Conservation (phyloP, 2,797 vertebrate species). For the Paguma larvata region DNA sequence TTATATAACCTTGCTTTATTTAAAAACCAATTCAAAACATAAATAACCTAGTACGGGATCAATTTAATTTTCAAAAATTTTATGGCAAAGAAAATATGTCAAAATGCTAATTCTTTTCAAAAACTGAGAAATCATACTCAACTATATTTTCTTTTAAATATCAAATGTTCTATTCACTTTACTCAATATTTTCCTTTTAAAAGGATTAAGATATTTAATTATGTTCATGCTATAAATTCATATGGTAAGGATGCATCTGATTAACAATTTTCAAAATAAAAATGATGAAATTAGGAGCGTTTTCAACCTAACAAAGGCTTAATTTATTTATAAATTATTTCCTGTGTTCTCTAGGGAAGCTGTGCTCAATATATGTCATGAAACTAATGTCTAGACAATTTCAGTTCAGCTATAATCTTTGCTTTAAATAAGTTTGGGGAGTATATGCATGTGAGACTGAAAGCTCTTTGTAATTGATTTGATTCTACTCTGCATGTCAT, state of each 20-base stretch:
- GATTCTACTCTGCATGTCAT: not conserved
- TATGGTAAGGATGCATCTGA: conserved; percentile 67
- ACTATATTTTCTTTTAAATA: conserved; percentile 78
- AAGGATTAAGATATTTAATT: conserved; percentile 86
- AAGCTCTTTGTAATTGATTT: conserved; percentile 6
- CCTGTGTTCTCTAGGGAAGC: conserved; percentile 36
- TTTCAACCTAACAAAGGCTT: conserved; percentile 64
- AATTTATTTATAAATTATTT: conserved; percentile 27
- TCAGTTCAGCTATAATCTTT: conserved; percentile 6
- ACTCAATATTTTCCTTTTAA: conserved; percentile 84
- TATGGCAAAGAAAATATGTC: conserved; percentile 52
- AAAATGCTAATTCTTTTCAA: conserved; percentile 64
- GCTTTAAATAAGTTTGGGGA: not conserved
- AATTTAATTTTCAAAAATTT: conserved; percentile 42
- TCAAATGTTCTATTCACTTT: conserved; percentile 75
- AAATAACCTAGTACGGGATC: not conserved
- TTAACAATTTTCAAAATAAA: conserved; percentile 77
- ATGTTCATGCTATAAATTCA: conserved; percentile 83
- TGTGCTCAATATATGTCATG: not conserved
- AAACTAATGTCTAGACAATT: not conserved
- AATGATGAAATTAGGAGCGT: not conserved
- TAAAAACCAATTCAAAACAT: not conserved
- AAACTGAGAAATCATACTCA: conserved; percentile 66
- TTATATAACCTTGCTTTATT: conserved; percentile 32
- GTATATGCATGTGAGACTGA: not conserved